Percentiles rank a stretch among this genome's conserved stretches.
These are phyloP conservation scores for Pipistrellus pipistrellus DNA, from an alignment of 2,797 vertebrate genomes.

Conservation along the genomic window DNA sequence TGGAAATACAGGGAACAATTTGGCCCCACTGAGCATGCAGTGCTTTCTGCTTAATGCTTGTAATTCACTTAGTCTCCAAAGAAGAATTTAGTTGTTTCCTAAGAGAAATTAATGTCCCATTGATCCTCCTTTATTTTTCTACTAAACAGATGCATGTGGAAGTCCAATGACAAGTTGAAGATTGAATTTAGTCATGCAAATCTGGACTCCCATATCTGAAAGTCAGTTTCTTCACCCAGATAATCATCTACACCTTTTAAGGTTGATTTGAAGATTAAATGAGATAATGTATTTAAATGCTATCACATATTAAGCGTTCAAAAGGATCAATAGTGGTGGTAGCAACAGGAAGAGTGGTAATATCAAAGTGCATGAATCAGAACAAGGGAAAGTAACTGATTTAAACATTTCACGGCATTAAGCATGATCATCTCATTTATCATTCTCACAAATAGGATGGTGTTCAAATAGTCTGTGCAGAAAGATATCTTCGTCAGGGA, in stretches of 20 bases:
- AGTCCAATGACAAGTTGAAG: neutral
- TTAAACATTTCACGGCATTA: neutral
- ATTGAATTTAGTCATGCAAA: neutral
- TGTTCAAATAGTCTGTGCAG: neutral
- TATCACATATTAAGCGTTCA: neutral
- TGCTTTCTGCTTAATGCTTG: neutral
- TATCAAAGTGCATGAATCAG: slow-evolving; percentile 6
- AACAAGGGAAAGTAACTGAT: neutral
- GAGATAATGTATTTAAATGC: neutral
- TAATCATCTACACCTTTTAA: neutral
- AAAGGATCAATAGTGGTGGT: neutral
- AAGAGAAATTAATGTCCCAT: neutral
- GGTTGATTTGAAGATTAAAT: neutral
- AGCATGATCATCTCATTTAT: neutral
- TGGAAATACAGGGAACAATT: slow-evolving; percentile 48
- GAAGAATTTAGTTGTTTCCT: neutral
- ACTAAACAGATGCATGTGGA: neutral
- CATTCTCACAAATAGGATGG: neutral
- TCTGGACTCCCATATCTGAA: neutral
- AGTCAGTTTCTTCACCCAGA: slow-evolving; percentile 1
- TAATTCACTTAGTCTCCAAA: neutral
- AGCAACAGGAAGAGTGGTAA: neutral
- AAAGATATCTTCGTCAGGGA: neutral
- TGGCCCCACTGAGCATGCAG: neutral
- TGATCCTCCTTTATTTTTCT: neutral